Base-by-base conservation (phyloP, 2,797 vertebrate genomes). In the Eutrigla gurnardus region DNA sequence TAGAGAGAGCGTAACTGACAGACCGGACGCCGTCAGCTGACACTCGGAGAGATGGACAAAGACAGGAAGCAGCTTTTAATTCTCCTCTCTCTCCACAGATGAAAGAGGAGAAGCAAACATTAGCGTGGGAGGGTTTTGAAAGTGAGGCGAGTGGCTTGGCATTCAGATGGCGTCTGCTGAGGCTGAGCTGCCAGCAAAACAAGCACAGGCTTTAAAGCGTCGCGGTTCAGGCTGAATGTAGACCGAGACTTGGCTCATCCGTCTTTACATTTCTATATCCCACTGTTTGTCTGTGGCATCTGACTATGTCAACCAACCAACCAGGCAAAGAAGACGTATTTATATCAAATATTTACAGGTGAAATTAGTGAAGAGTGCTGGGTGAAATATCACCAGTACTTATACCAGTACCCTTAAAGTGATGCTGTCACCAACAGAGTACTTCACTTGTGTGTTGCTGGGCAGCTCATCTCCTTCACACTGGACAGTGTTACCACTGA, bases 81-180 rank as follows among this genome's bases (percentile, higher is more conserved):
- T 53, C 53, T 25, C 25, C 25, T 25, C 43, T 72, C 57, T 39
- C 62, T 45, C 15, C 59, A 4, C 77, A 42, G 55, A 78, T 32
- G 8, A 86, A 49, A 59, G 73, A 58, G 64, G 54, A 75, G 78
- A 65, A 73, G 60, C 9, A 61, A 68, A 69, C 68, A 58, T 82
- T 42, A 65, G 80, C 33, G 70, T 81, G 39, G 78, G 82, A 76
- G 70, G 45, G 17, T 61, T 58, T 61, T 72, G 54, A 65, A 83
- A 82, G 17, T 3, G 78, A 74, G 49, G 75, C 17, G 33, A 81
- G 65, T 3, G 84, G 17, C 64, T 78, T 78, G 70, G 54, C 71
- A 75, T 81, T 86, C 82, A 82, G 74, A 60, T 1, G 73, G 72
- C 1, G 65, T 13, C 59, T 4, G 17, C 58, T 3, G 11, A 4